Conservation (phyloP, 1,140 invertebrate species). For the Sweltsa coloradensis region DNA sequence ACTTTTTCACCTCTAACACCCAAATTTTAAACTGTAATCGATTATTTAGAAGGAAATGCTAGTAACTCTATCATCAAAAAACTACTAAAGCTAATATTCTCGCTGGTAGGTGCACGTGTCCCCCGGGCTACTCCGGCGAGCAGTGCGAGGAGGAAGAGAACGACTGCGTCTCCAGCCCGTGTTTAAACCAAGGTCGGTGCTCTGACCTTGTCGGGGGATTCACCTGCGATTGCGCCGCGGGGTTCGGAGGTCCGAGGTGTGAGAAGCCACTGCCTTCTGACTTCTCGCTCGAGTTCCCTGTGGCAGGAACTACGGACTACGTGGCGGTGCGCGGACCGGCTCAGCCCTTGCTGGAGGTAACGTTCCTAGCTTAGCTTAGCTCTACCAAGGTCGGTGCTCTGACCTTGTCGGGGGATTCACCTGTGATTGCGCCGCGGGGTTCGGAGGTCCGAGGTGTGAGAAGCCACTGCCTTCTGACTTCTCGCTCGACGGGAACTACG, state of each 20-base stretch:
- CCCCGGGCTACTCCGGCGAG: conserved; percentile 58
- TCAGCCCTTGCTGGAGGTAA: too few relatives aligned
- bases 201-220: conserved; percentile 32
- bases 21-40: too few relatives aligned
- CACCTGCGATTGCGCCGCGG: conserved; percentile 37
- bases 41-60: too few relatives aligned
- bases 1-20: too few relatives aligned
- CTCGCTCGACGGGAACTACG: conserved; percentile 36
- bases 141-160: conserved; percentile 38
- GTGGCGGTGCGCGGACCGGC: conserved; percentile 31
- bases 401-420: conserved; percentile 33
- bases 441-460: conserved; percentile 24
- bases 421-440: conserved; percentile 40
- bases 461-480: conserved; percentile 31
- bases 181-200: conserved; percentile 42
- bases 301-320: conserved; percentile 39
- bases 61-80: too few relatives aligned
- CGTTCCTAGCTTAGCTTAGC: too few relatives aligned
- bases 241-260: conserved; percentile 29
- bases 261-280: conserved; percentile 25
- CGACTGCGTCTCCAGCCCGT: conserved; percentile 33
- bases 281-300: conserved; percentile 39
- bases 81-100: background rate
- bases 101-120: conserved; percentile 61
- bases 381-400: conserved; percentile 39